Evolutionary conservation across 2,797 vertebrate genomes (phyloP), one percentile per base, ranked within the genome.

Genomic region (Aldrovandia affinis): DNA sequence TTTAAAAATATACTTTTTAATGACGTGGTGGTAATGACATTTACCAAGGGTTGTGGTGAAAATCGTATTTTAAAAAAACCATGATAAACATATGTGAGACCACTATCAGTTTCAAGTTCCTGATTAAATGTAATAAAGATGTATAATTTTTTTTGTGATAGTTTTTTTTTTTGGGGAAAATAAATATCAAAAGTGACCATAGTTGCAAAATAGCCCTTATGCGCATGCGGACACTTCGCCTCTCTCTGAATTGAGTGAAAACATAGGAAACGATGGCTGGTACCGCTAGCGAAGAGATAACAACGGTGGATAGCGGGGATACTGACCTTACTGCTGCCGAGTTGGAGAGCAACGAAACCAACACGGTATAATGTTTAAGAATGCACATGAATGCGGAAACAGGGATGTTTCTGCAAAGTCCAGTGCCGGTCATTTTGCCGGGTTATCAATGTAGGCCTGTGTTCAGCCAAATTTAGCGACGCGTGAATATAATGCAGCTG

Each of bases 261-360:
- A 57, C 39, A 57, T 42, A 20, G 7, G 12, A n/a, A 57, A 83
- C 59, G 50, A 86, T 86, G 85, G 85, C 85, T 14, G 85, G 83
- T 54, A 70, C 20, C 47, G 54, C 15, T 42, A 8, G 36, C 33
- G 81, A 80, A 42, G 85, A 83, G 54, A 55, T 47, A 25, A 2
- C 68, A 8, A 82, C 82, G 25, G 84, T 85, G 25, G 12, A 78
- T 28, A 10, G 1, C 5, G 82, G 82, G 0, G 83, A 80, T 33
- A 52, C 57, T 2, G 20, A 3, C 42, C 1, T 50, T 33, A 52
- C 77, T 3, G 81, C 81, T 42, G 86, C 85, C 65, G 88, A 85
- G 80, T 80, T 28, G 77, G 57, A 86, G 54, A 42, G 20, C 77
- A 79, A 83, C 70, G 22, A 14, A 50, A 12, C 33, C 25, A 70